Conservation (phyloP, 1,140 invertebrate species). For the Hirudo medicinalis region DNA sequence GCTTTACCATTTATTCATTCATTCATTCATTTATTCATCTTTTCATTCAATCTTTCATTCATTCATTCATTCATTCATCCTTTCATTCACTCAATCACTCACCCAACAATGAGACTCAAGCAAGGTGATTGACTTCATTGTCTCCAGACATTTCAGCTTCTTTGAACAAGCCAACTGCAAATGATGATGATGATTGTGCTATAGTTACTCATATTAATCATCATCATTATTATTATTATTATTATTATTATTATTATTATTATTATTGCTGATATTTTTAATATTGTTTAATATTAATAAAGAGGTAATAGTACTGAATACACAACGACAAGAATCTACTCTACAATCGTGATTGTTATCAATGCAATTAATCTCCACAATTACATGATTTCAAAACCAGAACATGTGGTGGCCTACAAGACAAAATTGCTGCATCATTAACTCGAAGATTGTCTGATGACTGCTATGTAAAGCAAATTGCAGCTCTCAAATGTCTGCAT, state of each 20-base stretch:
- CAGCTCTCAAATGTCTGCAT: too few relatives aligned
- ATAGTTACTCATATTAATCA: neutral
- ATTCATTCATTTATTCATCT: too few relatives aligned
- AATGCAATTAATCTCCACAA: neutral
- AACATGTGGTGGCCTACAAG: too few relatives aligned
- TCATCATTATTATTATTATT: too few relatives aligned
- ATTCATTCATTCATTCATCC: too few relatives aligned
- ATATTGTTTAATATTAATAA: neutral
- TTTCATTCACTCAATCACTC: neutral
- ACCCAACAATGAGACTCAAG: neutral
- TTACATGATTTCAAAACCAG: neutral
- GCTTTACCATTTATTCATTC: too few relatives aligned
- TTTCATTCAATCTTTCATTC: too few relatives aligned
- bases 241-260: neutral
- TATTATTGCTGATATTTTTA: neutral
- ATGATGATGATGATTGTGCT: neutral
- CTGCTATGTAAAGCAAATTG: too few relatives aligned
- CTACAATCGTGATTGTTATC: too few relatives aligned
- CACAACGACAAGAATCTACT: too few relatives aligned
- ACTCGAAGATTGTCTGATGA: neutral
- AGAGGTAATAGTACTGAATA: too few relatives aligned
- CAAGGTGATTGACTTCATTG: neutral
- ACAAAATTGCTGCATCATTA: too few relatives aligned
- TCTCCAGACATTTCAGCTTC: neutral
- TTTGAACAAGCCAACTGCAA: constrained; percentile 3